Base-by-base conservation (phyloP, 2,113 vertebrate genomes). In the Tachuris rubrigastra region DNA sequence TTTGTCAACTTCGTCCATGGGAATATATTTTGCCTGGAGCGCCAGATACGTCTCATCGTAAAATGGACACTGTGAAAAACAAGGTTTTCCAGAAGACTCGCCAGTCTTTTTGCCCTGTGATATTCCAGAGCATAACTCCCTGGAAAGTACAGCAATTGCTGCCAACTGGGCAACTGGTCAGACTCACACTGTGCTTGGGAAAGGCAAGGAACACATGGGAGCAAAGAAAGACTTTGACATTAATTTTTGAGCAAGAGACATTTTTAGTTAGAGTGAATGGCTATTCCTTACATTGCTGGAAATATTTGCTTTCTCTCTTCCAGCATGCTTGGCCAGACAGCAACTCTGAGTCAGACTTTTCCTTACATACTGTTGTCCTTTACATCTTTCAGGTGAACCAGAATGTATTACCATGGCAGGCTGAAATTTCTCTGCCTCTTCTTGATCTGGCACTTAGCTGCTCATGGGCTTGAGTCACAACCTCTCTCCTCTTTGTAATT, bases 141-240 rank as follows among this genome's bases (percentile, higher is more conserved):
- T 6, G 23, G 62, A 41, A 59, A 0, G 2, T 4, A 21, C 67
- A 42, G 11, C 0, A 2, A 53, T 2, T 37, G 25, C 62, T 83
- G n/a, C 12, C 53, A 72, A 53, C n/a, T 69, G 56, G 41, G 25
- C 55, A 35, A 77, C 18, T 3, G 5, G 12, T 39, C 58, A 69
- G 9, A 69, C 28, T 49, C 49, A 42, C 23, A 31, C 4, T 16
- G 16, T 39, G 21, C 28, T 41, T 74, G 19, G 52, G 33, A 77
- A 92, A 80, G 55, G 15, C 55, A 16, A 21, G 20, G 20, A 74
- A 53, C n/a, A 44, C 27, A 23, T 4, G 3, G 18, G 9, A 62
- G 5, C 12, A 81, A 93, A 80, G 8, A 68, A 76, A 71, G 12
- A 5, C 6, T 80, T 71, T 14, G 16, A 10, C 31, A 59, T 65